A percentile compares a stretch with the other conserved stretches of the same genome.
These are phyloP conservation scores for Bergia puertoricense DNA, from an alignment of 92 coral and sea anemone species.

Conservation along the genomic window DNA sequence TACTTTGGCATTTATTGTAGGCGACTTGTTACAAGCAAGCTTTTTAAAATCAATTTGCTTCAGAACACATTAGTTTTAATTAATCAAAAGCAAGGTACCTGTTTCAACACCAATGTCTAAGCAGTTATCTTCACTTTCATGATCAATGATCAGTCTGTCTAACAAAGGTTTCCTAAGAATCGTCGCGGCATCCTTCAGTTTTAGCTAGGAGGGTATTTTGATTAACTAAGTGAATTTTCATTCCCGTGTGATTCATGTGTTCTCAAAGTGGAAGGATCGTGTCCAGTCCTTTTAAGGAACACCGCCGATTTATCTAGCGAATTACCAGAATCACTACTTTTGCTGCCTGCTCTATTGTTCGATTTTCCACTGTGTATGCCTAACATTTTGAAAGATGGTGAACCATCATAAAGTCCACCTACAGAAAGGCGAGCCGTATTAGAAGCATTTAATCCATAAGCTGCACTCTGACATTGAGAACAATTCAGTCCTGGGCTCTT, in stretches of 20 bases:
- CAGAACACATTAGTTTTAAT: too few relatives aligned
- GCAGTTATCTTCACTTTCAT: neutral
- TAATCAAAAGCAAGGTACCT: too few relatives aligned
- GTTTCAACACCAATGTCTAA: neutral
- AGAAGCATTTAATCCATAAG: neutral
- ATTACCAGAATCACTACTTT: neutral
- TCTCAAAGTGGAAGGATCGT: neutral
- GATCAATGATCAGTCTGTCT: neutral
- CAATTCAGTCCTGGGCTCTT: neutral
- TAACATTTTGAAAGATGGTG: neutral
- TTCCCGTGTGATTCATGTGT: neutral
- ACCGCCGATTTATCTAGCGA: neutral
- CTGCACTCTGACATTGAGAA: neutral
- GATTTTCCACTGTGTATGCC: neutral
- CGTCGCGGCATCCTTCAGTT: too few relatives aligned
- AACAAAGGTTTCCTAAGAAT: neutral
- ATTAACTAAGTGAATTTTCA: neutral
- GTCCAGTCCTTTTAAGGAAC: too few relatives aligned
- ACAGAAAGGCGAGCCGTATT: neutral
- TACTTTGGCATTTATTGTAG: too few relatives aligned
- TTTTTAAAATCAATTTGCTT: too few relatives aligned
- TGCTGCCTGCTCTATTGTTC: neutral
- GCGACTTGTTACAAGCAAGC: too few relatives aligned
- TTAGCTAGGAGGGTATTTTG: too few relatives aligned
- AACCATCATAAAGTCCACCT: neutral